Percentiles rank a stretch among this genome's conserved stretches.
Conservation (phyloP, 2,797 vertebrate species). For the Muraenolepis orangiensis region DNA sequence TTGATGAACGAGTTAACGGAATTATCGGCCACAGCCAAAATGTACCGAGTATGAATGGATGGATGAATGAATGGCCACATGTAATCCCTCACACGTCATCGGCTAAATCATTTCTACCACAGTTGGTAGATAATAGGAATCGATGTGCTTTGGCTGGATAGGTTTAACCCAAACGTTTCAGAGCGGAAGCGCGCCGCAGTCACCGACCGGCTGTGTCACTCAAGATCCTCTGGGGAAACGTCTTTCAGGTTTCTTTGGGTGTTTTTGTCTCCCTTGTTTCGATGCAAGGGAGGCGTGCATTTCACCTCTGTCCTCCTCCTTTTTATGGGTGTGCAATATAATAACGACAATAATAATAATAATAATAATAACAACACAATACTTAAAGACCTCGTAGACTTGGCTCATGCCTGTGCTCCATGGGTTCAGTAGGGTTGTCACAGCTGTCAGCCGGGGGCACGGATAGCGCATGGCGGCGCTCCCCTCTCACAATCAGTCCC, state of each 20-base stretch:
- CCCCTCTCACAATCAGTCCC: conserved; percentile 8
- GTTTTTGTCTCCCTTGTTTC: conserved; percentile 23
- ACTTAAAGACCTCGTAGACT: conserved; percentile 46
- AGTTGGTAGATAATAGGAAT: background rate
- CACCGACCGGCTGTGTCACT: background rate
- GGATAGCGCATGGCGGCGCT: no score
- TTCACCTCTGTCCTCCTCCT: conserved; percentile 22
- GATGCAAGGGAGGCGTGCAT: conserved; percentile 60
- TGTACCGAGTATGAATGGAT: background rate
- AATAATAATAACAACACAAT: no score
- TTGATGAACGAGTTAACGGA: background rate
- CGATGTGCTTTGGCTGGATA: background rate
- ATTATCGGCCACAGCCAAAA: background rate
- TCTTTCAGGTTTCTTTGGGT: background rate
- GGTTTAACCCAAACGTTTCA: background rate
- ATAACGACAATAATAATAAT: conserved; percentile 19
- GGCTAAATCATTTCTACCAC: background rate
- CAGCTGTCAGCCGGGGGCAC: conserved; percentile 9
- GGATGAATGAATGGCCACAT: background rate
- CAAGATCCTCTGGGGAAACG: background rate
- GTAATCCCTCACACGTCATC: background rate
- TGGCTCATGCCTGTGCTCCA: conserved; percentile 1
- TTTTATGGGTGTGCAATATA: conserved; percentile 62
- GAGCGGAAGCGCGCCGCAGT: background rate
- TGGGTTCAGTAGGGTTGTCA: conserved; percentile 31